Base-by-base conservation (phyloP, 2,888 invertebrate genomes). In the Synanthedon vespiformis region DNA sequence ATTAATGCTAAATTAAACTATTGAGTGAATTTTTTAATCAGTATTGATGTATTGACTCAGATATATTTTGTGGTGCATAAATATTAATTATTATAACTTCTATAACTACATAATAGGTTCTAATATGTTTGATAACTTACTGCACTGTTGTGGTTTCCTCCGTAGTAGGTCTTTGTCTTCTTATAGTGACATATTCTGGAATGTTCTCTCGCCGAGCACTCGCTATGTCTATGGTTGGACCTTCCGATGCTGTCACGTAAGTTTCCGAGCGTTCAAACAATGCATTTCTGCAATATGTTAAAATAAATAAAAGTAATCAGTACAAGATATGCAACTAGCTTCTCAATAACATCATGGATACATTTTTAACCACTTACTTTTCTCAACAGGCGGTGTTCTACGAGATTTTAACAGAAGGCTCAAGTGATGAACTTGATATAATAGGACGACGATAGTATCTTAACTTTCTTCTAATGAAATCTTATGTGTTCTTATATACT, bases 141-240 rank as follows among this genome's bases (percentile, higher is more conserved):
- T 80, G 85, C 22, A 73, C 68, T 52, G 89, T 89, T 10, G 88
- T 83, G 11, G 82, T 65, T 62, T 86, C 87, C 58, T 81, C 80
- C 5, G 87, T 80, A 4, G 85, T 82, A 1, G 89, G 89, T 58
- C 90, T 82, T 54, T 87, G 89, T 62, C 93, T 81, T 62, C 89
- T 87, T 47, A 93, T 92, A 2, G 92, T 92, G 2, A 92, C 91
- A 63, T 93, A 93, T 66, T 92, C 90, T 2, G 91, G 91, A 41
- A 73, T 63, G 54, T 74, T 79, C 50, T 85, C 85, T 44, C 78
- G 70, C 16, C 82, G 67, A 0, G 77, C 64, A 48, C 64, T 77
- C 5, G 67, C 55, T 11, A 80, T 68, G 52, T 84, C 79, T 49
- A 81, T 53, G 0, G 73, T 57, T 0, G 71, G 61, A 5, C 71